These are phyloP conservation scores for Leptodactylus fallax DNA, from an alignment of 2,797 vertebrate genomes.

Conservation along the genomic window DNA sequence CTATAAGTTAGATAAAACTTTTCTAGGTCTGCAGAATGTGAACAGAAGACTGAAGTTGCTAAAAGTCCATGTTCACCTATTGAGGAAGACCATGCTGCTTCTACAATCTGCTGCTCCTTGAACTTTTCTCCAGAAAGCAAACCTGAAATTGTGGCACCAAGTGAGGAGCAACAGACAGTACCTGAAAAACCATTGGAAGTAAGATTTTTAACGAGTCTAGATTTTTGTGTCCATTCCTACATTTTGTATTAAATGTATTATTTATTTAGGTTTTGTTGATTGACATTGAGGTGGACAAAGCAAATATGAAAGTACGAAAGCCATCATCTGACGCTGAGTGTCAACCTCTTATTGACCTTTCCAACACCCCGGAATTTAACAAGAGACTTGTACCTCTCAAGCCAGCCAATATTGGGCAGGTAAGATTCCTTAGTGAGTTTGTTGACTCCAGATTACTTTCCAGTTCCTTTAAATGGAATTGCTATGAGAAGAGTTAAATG, in stretches of 20 bases:
- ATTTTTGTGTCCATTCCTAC: no score
- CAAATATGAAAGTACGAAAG: constrained; percentile 64
- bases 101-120: constrained; percentile 70
- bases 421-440: constrained; percentile 65
- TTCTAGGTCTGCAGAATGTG: constrained; percentile 64
- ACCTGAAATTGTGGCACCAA: constrained; percentile 63
- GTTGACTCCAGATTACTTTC: background rate
- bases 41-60: background rate
- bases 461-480: no score
- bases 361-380: constrained; percentile 84
- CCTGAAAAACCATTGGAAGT: background rate
- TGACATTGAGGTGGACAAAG: constrained; percentile 69
- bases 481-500: no score
- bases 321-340: constrained; percentile 72
- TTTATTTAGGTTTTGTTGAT: constrained; percentile 79
- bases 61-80: background rate
- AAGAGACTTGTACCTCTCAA: constrained; percentile 63
- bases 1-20: background rate
- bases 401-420: constrained; percentile 69
- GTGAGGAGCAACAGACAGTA: background rate
- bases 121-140: constrained; percentile 76
- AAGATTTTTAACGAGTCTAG: background rate
- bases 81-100: constrained; percentile 64
- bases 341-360: constrained; percentile 87
- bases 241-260: no score